Percentiles rank a stretch among this genome's conserved stretches.
These are phyloP conservation scores for Lobophora halterata DNA, from an alignment of 2,888 invertebrate species.

Conservation along the genomic window DNA sequence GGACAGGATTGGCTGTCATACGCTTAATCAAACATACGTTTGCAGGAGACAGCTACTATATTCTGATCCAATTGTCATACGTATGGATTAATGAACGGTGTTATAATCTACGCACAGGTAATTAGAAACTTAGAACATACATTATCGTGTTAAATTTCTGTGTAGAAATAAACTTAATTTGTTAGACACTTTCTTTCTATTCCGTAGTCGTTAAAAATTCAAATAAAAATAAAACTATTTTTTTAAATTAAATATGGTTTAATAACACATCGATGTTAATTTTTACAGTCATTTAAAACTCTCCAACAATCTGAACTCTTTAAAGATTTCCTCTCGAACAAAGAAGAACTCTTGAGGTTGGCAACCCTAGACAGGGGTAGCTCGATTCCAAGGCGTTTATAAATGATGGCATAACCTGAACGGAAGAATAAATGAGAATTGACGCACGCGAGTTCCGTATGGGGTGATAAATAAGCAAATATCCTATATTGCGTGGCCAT, in stretches of 20 bases:
- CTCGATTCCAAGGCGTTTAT: slow-evolving; percentile 20
- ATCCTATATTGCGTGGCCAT: slow-evolving; percentile 24
- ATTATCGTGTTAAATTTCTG: too few relatives aligned
- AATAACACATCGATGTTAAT: too few relatives aligned
- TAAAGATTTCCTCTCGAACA: slow-evolving; percentile 18
- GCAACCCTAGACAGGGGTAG: slow-evolving; percentile 16
- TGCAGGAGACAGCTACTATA: slow-evolving; percentile 7
- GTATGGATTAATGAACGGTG: too few relatives aligned
- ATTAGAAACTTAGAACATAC: too few relatives aligned
- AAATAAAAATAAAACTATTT: too few relatives aligned
- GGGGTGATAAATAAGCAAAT: slow-evolving; percentile 32
- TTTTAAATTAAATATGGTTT: too few relatives aligned
- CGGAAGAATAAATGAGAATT: slow-evolving; percentile 31
- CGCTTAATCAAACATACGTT: slow-evolving; percentile 8
- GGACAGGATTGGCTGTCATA: slow-evolving; percentile 5
- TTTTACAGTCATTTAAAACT: too few relatives aligned
- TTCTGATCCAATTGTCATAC: slow-evolving; percentile 7
- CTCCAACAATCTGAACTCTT: too few relatives aligned
- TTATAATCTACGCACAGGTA: too few relatives aligned
- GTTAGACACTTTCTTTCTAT: too few relatives aligned
- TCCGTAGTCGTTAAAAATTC: too few relatives aligned
- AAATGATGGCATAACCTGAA: slow-evolving; percentile 29
- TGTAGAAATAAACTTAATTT: too few relatives aligned
- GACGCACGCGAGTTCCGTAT: slow-evolving; percentile 29
- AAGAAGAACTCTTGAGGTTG: slow-evolving; percentile 11